These are phyloP conservation scores for Momotus momota DNA, from an alignment of 2,797 vertebrate genomes.

Conservation along the genomic window DNA sequence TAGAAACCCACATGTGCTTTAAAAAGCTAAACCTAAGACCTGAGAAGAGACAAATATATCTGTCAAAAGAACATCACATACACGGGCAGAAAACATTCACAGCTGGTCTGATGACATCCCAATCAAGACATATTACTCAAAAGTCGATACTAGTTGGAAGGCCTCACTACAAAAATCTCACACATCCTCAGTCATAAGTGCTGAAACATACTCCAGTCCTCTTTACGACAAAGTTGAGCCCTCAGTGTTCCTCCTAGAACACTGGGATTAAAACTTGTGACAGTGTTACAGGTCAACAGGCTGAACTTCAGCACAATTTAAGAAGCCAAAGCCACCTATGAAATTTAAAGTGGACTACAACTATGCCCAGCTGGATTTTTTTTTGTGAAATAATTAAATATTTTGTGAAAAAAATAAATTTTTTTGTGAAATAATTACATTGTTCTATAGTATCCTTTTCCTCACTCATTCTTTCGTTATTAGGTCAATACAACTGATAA, in stretches of 20 bases:
- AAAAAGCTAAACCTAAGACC: background rate
- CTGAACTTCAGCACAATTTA: background rate
- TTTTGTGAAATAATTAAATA: no score
- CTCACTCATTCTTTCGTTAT: background rate
- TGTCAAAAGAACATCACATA: background rate
- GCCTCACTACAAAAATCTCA: background rate
- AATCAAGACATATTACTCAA: background rate
- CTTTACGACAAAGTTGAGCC: fast-evolving
- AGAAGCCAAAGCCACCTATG: background rate
- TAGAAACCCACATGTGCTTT: background rate
- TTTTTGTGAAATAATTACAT: background rate
- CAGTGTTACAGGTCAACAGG: background rate
- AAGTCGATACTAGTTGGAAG: background rate
- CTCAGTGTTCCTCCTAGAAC: background rate
- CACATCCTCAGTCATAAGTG: background rate
- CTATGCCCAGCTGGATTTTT: background rate
- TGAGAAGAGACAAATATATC: background rate
- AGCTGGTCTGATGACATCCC: background rate
- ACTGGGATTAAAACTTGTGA: background rate
- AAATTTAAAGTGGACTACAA: background rate
- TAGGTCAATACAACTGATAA: background rate
- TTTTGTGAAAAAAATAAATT: no score
- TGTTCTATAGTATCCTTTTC: background rate
- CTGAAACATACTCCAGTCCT: background rate
- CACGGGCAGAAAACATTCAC: background rate